Conservation (phyloP, 2,797 vertebrate genomes). For the Squalus acanthias region DNA sequence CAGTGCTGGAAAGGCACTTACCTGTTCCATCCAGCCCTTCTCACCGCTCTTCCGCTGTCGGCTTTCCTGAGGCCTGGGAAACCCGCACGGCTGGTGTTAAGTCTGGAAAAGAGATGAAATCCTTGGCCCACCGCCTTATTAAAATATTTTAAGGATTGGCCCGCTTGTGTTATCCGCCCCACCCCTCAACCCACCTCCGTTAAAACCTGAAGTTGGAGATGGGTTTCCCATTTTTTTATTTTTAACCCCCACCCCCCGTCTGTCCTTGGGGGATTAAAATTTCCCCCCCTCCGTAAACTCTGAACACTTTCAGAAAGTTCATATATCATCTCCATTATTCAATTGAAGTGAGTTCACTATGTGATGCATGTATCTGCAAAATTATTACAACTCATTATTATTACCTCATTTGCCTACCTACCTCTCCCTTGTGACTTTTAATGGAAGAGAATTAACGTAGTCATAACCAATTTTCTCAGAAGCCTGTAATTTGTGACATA, state of each 20-base stretch:
- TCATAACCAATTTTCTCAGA: background rate
- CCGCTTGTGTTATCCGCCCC: no score
- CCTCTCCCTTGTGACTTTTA: background rate
- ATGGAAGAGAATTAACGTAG: background rate
- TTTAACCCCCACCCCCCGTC: background rate
- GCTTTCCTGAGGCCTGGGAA: background rate
- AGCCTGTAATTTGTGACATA: background rate
- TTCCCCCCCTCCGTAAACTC: background rate
- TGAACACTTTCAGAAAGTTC: background rate
- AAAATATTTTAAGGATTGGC: no score
- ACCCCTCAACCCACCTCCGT: no score
- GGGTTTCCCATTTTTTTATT: background rate
- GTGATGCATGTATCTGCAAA: background rate
- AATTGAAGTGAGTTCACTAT: background rate
- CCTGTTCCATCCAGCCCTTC: no score
- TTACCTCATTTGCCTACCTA: background rate
- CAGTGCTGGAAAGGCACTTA: no score
- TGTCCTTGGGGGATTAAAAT: background rate
- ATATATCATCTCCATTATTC: background rate
- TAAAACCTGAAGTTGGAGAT: no score
- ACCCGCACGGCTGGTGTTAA: no score
- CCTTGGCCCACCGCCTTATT: no score
- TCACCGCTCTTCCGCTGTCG: background rate
- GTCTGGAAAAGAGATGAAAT: no score
- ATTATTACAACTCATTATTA: constrained; percentile 43